Base-by-base conservation (phyloP, 2,797 vertebrate species). In the Anomalospiza imberbis region DNA sequence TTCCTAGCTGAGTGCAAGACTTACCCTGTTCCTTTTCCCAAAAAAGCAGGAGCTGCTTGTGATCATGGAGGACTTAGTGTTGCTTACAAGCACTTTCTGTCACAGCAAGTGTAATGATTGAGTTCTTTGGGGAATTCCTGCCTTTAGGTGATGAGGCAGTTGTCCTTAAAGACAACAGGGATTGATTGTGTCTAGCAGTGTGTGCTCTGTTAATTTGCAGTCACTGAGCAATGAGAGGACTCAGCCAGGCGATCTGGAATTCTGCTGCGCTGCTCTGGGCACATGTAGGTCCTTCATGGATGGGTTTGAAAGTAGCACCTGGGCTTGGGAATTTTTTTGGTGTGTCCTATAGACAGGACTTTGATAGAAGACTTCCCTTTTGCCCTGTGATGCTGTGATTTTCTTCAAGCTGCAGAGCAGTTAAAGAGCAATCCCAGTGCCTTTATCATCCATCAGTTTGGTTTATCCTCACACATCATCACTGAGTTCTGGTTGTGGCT, bases 1-100 rank as follows among this genome's bases (percentile, higher is more conserved):
- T 32, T 76, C 51, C 71, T 73, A 24, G 32, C 6, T 7, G 6
- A 13, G 10, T 72, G 12, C 24, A 47, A 72, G 24, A 19, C n/a
- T 51, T 57, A 45, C 6, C 17, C 29, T 47, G 2, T 28, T 92
- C 38, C 34, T 36, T 57, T 73, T 34, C 48, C 36, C n/a, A 7
- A 34, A 70, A 70, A 36, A 74, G 31, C 53, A 47, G 17, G 66
- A 71, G 4, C 61, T 73, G 18, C 32, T 72, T 73, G n/a, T 32
- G 31, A 32, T 17, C 11, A 2, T 2, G 11, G 40, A 63, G 28
- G 29, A 7, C 2, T 68, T 29, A 2, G 1, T 10, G 28, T 26
- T 55, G 29, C 26, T 73, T 40, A 17, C 47, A 53, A 60, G 58
- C 32, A 48, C 12, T 19, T 67, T 61, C 12, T 83, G 72, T 73